These are phyloP conservation scores for Emys orbicularis DNA, from an alignment of 2,797 vertebrate species.

Conservation along the genomic window DNA sequence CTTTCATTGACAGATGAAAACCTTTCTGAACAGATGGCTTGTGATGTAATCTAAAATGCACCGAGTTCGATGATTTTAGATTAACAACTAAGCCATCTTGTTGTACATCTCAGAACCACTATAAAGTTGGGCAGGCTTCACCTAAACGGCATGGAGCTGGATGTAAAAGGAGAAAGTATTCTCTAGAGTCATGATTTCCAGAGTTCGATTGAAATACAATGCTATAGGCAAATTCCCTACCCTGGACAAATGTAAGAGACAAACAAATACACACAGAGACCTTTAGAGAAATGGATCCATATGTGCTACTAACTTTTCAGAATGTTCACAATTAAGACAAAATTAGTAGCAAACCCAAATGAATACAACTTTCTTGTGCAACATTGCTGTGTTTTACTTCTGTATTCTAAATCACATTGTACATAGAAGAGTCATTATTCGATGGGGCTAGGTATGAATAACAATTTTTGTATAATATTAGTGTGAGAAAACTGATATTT, in stretches of 20 bases:
- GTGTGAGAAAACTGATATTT: constrained; percentile 37
- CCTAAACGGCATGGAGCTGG: background rate
- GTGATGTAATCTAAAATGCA: background rate
- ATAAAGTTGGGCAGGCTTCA: background rate
- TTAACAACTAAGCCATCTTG: background rate
- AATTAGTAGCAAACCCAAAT: background rate
- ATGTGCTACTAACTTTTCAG: background rate
- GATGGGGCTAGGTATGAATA: background rate
- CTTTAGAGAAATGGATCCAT: background rate
- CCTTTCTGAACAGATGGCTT: background rate
- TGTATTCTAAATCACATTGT: background rate
- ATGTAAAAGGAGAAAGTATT: background rate
- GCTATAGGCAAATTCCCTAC: background rate
- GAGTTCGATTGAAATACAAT: background rate
- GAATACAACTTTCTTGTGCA: accelerated
- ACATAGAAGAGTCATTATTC: background rate
- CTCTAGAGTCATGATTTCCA: background rate
- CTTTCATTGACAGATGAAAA: background rate
- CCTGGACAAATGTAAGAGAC: background rate
- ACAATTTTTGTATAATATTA: background rate
- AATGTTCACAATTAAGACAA: background rate
- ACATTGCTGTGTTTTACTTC: background rate
- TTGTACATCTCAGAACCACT: background rate
- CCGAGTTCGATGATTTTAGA: background rate
- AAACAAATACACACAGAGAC: background rate